These are phyloP conservation scores for Clamator glandarius DNA, from an alignment of 2,797 vertebrate genomes.

Conservation along the genomic window DNA sequence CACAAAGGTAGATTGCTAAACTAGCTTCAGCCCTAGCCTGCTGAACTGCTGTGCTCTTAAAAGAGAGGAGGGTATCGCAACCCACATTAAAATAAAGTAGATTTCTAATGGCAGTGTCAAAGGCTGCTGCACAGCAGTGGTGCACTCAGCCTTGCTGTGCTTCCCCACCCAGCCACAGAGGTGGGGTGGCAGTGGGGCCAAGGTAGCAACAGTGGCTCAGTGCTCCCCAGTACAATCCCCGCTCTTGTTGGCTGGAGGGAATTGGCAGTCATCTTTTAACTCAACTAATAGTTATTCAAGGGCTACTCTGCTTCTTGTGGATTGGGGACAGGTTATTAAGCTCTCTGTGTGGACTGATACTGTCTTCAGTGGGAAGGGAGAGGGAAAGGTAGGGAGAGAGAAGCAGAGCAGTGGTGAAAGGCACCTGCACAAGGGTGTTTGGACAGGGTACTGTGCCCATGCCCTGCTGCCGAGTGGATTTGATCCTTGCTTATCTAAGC, in stretches of 20 bases:
- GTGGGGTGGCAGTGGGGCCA: neutral
- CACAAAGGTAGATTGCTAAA: neutral
- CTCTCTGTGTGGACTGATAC: neutral
- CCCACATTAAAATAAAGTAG: neutral
- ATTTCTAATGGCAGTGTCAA: neutral
- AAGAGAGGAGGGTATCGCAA: neutral
- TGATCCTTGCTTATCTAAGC: neutral
- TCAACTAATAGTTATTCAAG: neutral
- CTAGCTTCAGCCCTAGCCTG: neutral
- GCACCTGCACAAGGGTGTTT: neutral
- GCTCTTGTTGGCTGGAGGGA: neutral
- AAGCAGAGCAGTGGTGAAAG: neutral
- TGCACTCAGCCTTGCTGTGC: rapidly evolving
- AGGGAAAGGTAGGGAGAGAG: neutral
- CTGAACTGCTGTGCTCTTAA: neutral
- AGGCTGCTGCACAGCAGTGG: rapidly evolving
- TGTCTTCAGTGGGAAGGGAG: neutral
- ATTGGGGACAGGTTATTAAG: neutral
- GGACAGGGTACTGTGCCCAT: neutral
- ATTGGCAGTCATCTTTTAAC: neutral
- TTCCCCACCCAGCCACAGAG: neutral
- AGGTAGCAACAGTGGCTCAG: neutral
- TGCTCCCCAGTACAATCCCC: no score
- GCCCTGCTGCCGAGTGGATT: neutral
- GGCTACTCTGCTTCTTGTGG: neutral